Evolutionary conservation across 2,797 vertebrate genomes (phyloP).

Genomic region (Neopelma chrysocephalum): DNA sequence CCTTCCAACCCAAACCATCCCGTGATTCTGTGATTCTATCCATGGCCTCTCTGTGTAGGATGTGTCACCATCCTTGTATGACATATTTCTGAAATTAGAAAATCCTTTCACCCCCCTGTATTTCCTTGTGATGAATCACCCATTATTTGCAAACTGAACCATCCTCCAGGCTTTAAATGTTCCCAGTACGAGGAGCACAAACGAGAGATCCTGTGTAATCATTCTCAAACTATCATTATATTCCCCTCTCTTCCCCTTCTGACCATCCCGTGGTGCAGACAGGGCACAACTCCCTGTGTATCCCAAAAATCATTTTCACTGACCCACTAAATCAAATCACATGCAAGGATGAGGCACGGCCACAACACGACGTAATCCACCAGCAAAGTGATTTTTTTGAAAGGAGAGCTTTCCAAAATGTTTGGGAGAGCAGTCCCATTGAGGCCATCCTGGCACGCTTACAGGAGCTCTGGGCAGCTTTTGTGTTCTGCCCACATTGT

Average conservation of each 20-base stretch:
- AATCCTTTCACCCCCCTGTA: fast-evolving
- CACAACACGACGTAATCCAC: not conserved
- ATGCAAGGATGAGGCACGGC: not conserved
- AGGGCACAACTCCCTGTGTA: not conserved
- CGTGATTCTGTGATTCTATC: not conserved
- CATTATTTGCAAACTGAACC: not conserved
- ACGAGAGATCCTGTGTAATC: not conserved
- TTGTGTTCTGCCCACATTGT: not conserved
- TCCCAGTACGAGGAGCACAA: not conserved
- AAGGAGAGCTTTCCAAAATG: constrained; percentile 47
- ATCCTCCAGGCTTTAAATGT: not conserved
- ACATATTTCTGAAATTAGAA: not conserved
- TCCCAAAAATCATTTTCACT: not conserved
- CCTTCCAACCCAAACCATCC: not conserved
- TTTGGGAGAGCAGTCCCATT: constrained; percentile 47
- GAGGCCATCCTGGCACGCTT: not conserved
- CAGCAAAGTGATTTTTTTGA: not conserved
- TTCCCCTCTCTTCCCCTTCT: not conserved
- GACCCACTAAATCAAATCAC: constrained; percentile 48
- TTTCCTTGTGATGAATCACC: not conserved
- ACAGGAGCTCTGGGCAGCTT: not conserved
- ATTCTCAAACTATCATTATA: not conserved
- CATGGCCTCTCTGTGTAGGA: not conserved
- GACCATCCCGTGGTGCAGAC: not conserved
- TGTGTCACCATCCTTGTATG: not conserved